Conservation (phyloP, 2,113 vertebrate genomes). For the Poicephalus meyeri region DNA sequence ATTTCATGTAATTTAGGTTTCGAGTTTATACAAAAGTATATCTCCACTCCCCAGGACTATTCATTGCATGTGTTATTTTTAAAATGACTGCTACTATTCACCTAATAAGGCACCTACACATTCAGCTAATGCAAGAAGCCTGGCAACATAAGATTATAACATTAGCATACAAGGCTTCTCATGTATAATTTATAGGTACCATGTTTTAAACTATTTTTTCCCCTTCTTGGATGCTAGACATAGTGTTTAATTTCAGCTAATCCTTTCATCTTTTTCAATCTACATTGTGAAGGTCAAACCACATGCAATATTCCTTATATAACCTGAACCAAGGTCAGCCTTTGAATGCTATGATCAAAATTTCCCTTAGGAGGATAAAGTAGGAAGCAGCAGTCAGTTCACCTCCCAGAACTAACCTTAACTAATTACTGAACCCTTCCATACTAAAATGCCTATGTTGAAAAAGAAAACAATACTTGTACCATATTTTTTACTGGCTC, state of each 20-base stretch:
- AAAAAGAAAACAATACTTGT: background rate
- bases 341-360: background rate
- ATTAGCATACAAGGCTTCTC: constrained; percentile 47
- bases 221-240: background rate
- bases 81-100: constrained; percentile 12
- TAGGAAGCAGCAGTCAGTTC: background rate
- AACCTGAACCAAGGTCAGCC: background rate
- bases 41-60: background rate
- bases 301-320: background rate
- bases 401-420: background rate
- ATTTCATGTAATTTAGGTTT: background rate
- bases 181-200: constrained; percentile 64
- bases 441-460: background rate
- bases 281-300: constrained; percentile 25
- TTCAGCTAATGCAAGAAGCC: constrained; percentile 1
- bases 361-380: background rate
- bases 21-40: background rate
- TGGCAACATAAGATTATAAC: constrained; percentile 33
- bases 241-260: constrained; percentile 57
- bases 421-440: background rate
- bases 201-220: constrained; percentile 28
- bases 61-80: constrained; percentile 26
- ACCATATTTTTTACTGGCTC: background rate
- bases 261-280: constrained; percentile 63
- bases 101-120: constrained; percentile 24